Evolutionary conservation across 2,888 invertebrate species (phyloP).

Genomic region (Allophyes oxyacanthae): DNA sequence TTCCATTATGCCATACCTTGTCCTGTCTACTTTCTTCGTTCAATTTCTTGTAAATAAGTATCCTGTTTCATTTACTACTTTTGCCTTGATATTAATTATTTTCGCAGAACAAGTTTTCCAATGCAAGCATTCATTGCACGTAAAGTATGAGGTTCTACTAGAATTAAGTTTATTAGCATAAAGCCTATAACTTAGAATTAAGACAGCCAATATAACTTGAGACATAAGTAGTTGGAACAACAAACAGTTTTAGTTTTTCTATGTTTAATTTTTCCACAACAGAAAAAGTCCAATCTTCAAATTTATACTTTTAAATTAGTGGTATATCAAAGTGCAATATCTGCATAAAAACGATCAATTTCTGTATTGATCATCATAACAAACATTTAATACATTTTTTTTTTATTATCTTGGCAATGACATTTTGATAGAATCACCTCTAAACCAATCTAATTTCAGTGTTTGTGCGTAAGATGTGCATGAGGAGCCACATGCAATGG

Average conservation of each 20-base stretch:
- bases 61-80: conserved; percentile 21
- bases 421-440: conserved; percentile 39
- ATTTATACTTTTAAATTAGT: no score
- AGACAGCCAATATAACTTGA: no score
- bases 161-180: not conserved
- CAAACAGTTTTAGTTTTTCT: no score
- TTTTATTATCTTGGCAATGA: conserved; percentile 48
- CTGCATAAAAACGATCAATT: no score
- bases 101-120: conserved; percentile 16
- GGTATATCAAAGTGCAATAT: no score
- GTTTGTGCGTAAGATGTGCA: conserved; percentile 27
- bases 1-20: no score
- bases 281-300: no score
- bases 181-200: no score
- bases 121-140: not conserved
- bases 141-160: conserved; percentile 2
- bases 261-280: no score
- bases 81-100: conserved; percentile 7
- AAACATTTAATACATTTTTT: not conserved
- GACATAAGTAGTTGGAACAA: no score
- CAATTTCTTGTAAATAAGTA: conserved; percentile 18
- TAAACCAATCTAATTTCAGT: conserved; percentile 23
- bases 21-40: conserved; percentile 17
- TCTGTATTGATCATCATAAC: no score
- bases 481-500: conserved; percentile 44